These are phyloP conservation scores for Amphiduros pacificus DNA, from an alignment of 2,888 invertebrate species.

Conservation along the genomic window DNA sequence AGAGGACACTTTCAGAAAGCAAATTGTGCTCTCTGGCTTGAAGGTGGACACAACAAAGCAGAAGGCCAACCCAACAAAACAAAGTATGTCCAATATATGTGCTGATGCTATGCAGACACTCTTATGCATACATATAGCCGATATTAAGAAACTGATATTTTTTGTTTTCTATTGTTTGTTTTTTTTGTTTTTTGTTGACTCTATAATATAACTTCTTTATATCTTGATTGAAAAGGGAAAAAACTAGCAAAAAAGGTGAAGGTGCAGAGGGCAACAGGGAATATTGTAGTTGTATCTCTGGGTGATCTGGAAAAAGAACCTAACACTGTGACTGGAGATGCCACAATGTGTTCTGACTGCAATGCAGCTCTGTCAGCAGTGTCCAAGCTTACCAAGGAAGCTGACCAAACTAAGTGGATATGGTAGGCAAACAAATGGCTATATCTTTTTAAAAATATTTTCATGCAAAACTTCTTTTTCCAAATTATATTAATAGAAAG, in stretches of 20 bases:
- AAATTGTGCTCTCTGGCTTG: constrained; percentile 36
- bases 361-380: constrained; percentile 35
- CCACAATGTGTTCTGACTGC: constrained; percentile 39
- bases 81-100: no score
- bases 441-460: not conserved
- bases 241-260: not conserved
- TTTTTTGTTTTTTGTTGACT: no score
- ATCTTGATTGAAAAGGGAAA: no score
- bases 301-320: constrained; percentile 39
- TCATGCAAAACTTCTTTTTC: not conserved
- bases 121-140: no score
- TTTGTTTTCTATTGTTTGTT: no score
- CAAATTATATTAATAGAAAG: not conserved
- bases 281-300: constrained; percentile 44
- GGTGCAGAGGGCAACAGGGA: constrained; percentile 37
- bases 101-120: no score
- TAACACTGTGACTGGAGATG: constrained; percentile 43
- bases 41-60: no score
- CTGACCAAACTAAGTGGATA: constrained; percentile 33
- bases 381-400: constrained; percentile 25
- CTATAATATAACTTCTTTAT: not conserved
- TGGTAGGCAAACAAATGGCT: constrained; percentile 33
- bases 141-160: no score
- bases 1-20: constrained; percentile 50
- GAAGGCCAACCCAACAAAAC: no score